Conservation (phyloP, 2,113 vertebrate species). For the Steatornis caripensis region DNA sequence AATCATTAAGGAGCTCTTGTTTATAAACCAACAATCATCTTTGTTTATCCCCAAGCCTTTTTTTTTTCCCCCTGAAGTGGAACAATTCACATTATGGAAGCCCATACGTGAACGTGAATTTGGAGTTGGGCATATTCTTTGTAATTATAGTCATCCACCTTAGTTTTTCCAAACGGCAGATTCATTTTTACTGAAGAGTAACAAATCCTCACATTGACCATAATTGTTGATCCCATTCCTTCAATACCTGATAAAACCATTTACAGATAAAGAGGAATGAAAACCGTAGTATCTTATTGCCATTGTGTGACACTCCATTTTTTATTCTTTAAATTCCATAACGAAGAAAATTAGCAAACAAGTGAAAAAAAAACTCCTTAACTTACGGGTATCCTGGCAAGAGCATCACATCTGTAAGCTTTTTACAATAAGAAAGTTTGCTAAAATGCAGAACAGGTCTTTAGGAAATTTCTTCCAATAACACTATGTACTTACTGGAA, state of each 20-base stretch:
- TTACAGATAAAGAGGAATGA: neutral
- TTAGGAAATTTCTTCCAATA: neutral
- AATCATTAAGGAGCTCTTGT: neutral
- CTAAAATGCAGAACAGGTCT: neutral
- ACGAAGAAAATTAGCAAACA: neutral
- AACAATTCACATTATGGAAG: neutral
- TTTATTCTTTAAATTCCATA: neutral
- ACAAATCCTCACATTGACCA: neutral
- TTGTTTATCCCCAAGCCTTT: neutral
- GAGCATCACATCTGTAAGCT: neutral
- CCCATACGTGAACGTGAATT: neutral
- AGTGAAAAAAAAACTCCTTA: neutral
- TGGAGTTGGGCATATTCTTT: neutral
- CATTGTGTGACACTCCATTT: neutral
- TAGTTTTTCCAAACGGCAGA: neutral
- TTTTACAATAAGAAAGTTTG: neutral
- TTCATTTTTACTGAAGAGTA: neutral
- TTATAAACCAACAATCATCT: neutral
- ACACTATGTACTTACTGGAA: neutral
- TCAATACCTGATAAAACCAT: neutral
- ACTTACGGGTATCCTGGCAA: neutral
- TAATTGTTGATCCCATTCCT: neutral
- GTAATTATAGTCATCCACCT: neutral
- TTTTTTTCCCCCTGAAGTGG: neutral
- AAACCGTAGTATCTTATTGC: neutral